Evolutionary conservation across 92 coral and sea anemone genomes (phyloP).

Genomic region (Epizoanthus fatuus): DNA sequence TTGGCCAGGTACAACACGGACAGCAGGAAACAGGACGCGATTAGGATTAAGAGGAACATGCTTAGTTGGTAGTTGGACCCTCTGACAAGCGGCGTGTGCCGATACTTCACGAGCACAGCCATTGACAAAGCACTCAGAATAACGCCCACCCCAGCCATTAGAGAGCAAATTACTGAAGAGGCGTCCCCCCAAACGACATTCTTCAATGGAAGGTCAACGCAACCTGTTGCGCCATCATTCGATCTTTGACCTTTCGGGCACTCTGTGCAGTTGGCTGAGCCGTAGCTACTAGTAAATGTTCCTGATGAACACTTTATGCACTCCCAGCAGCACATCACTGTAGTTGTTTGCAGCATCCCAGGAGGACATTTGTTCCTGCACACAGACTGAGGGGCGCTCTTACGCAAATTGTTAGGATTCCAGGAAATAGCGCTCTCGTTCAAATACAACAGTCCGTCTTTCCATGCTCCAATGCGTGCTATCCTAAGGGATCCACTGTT

Average conservation of each 20-base stretch:
- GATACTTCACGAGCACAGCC: conserved; percentile 45
- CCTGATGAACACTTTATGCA: conserved; percentile 79
- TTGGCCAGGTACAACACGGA: conserved; percentile 60
- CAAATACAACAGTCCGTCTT: conserved; percentile 49
- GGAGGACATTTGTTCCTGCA: conserved; percentile 77
- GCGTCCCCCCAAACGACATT: conserved; percentile 69
- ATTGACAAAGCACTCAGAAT: conserved; percentile 42
- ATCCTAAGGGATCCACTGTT: background rate
- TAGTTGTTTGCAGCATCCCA: conserved; percentile 72
- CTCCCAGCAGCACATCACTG: conserved; percentile 85
- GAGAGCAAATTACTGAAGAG: conserved; percentile 58
- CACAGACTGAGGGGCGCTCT: conserved; percentile 61
- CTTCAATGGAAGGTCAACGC: conserved; percentile 73
- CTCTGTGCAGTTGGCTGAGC: conserved; percentile 63
- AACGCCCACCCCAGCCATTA: conserved; percentile 58
- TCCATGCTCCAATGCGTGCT: conserved; percentile 72
- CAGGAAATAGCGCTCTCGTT: conserved; percentile 55
- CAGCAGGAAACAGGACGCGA: conserved; percentile 63
- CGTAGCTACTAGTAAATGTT: conserved; percentile 45
- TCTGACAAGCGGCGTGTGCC: conserved; percentile 71
- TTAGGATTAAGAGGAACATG: conserved; percentile 46
- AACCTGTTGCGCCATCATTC: conserved; percentile 54
- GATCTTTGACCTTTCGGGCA: conserved; percentile 67
- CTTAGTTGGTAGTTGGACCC: conserved; percentile 77
- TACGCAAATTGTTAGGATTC: conserved; percentile 29